Base-by-base conservation (phyloP, 2,888 invertebrate genomes). In the Chymomyza fuscimana region DNA sequence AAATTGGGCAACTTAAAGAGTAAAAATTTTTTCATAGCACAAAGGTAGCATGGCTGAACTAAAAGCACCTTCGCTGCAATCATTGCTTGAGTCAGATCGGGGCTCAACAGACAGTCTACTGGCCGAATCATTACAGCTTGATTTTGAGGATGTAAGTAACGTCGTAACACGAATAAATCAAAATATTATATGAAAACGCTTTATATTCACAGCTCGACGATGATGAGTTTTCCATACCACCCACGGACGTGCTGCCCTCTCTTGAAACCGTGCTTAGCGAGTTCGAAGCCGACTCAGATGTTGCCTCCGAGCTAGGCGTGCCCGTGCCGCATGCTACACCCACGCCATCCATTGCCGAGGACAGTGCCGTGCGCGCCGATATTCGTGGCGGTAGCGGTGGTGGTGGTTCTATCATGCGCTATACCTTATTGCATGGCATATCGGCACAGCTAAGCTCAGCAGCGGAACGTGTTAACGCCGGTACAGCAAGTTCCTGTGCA, bases 401-500 rank as follows among this genome's bases (percentile, higher is more conserved):
- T 0, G 93, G 92, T 1, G 93, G 94, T 40, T 94, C 95, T 25
- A 95, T 97, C 80, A 92, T 97, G 82, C 94, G 95, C 64, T 96
- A 96, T 90, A 94, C 95, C 50, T 93, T 97, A 73, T 93, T 98
- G 71, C 97, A 97, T 91, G 97, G 97, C 74, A 95, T 98, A 64
- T 97, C 98, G 4, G 94, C 97, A 29, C 98, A 98, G 92, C 93
- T 98, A 25, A 92, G 94, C 74, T 97, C 97, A 70, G 98, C 98
- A 60, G 94, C 95, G 86, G 97, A 98, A 86, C 94, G 97, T 80
- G 96, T 97, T 16, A 95, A 96, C 92, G 96, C 97, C 67, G 98
- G 98, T 5, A 93, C 96, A 76, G 96, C 98, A 10, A 97, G 97
- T 71, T 95, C 97, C 6, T 94, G 96, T 88, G 95, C 96, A 79